Percentiles rank a stretch among this genome's conserved stretches.
Evolutionary conservation across 2,888 invertebrate species (phyloP).

Genomic region (Axea sp.): DNA sequence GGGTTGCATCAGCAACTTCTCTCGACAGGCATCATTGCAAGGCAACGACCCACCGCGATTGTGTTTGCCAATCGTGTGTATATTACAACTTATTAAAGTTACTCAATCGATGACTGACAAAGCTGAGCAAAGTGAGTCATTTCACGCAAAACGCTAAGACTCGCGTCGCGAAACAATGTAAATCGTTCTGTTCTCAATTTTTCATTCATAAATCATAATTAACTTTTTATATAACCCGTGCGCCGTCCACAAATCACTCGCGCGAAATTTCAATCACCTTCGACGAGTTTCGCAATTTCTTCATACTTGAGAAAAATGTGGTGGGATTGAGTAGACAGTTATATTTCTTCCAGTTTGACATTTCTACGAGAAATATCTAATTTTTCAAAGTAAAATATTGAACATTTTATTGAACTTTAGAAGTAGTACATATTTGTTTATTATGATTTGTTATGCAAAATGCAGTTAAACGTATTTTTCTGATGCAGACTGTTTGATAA

Average conservation of each 20-base stretch:
- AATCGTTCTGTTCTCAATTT: constrained; percentile 7
- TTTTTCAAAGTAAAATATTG: too few species aligned
- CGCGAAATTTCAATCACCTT: constrained; percentile 15
- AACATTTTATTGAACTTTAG: too few species aligned
- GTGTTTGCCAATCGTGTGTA: constrained; percentile 68
- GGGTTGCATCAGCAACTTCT: constrained; percentile 64
- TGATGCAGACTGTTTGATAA: too few species aligned
- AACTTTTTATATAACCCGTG: constrained; percentile 16
- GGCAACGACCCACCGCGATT: constrained; percentile 57
- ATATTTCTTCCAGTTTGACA: too few species aligned
- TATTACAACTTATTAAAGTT: constrained; percentile 69
- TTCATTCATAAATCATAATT: constrained; percentile 47
- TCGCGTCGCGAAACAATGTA: constrained; percentile 34
- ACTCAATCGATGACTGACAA: constrained; percentile 67
- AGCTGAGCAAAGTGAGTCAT: constrained; percentile 56
- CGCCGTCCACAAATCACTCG: constrained; percentile 11
- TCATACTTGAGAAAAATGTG: background rate
- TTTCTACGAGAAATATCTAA: too few species aligned
- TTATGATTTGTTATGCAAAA: too few species aligned
- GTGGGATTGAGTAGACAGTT: background rate
- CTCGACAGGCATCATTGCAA: constrained; percentile 64
- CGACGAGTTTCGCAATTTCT: constrained; percentile 14
- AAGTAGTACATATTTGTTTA: too few species aligned
- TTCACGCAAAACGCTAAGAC: constrained; percentile 22
- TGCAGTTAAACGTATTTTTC: too few species aligned